Conservation (phyloP, 2,797 vertebrate genomes). For the Malacoctenus gilli region DNA sequence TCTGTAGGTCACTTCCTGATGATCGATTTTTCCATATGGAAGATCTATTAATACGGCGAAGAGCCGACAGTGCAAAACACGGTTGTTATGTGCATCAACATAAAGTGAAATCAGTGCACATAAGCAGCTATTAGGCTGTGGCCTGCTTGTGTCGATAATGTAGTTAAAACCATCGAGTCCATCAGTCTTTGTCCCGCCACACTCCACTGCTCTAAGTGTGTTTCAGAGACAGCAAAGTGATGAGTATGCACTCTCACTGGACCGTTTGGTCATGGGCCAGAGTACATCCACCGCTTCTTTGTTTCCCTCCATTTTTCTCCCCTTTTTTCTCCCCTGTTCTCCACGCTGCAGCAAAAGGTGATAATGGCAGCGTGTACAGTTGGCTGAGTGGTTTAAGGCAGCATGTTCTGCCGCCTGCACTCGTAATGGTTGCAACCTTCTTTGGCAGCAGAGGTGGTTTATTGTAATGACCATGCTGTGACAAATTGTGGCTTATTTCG, state of each 20-base stretch:
- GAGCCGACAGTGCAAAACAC: conserved; percentile 6
- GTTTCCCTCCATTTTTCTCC: conserved; percentile 13
- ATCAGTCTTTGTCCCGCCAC: conserved; percentile 38
- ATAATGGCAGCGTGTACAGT: conserved; percentile 26
- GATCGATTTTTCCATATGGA: conserved; percentile 13
- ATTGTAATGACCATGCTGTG: too few relatives aligned
- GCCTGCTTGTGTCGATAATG: conserved; percentile 34
- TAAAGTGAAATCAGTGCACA: conserved; percentile 9
- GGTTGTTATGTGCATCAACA: neutral
- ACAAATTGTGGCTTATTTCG: too few relatives aligned
- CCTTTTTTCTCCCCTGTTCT: conserved; percentile 33
- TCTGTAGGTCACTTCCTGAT: conserved; percentile 5
- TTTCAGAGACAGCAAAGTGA: conserved; percentile 41
- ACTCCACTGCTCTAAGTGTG: conserved; percentile 25
- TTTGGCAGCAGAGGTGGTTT: too few relatives aligned
- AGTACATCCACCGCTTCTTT: conserved; percentile 27
- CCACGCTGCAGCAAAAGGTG: conserved; percentile 35
- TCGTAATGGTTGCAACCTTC: too few relatives aligned
- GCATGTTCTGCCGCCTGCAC: conserved; percentile 19
- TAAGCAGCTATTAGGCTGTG: conserved; percentile 7
- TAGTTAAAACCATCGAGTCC: conserved; percentile 34
- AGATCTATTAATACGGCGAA: neutral
- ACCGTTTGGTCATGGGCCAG: conserved; percentile 50
- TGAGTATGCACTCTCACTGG: conserved; percentile 41
- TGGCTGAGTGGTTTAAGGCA: conserved; percentile 41